Evolutionary conservation across 2,888 invertebrate genomes (phyloP), one percentile per base, ranked within the genome.

Genomic region (Crematogaster levior): DNA sequence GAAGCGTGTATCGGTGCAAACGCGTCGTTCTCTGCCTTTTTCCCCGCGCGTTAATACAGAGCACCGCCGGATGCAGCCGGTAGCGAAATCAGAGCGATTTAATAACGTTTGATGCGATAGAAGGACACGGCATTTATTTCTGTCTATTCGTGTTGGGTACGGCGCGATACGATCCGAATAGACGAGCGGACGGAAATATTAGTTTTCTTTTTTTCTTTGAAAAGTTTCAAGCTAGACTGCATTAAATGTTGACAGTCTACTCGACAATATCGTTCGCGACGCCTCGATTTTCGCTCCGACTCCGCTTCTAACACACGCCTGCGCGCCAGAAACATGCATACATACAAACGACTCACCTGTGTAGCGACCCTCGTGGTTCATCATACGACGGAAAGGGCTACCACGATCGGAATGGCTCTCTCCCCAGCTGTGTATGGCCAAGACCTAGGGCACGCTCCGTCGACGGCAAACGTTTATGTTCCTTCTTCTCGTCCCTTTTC

Each of bases 381-480:
- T 77, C 66, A 40, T n/a, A 30, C 53, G 68, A 30, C 70, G 30
- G 34, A 21, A 68, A 68, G 43, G 70, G 56, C 30, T 46, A 18
- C 27, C 21, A 18, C 12, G 53, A 24, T 37, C 60, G 65, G 30
- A 40, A 65, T 77, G 18, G 18, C 21, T 68, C 30, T 18, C 3
- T 27, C 63, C 15, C 18, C 40, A 24, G 40, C 61, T 21, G 48
- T 21, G 34, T 43, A 24, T 27, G 21, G 27, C 68, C 68, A 79
- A 70, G 77, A 77, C 70, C 70, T 79, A 58, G 70, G 70, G 43
- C 24, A 79, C 70, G 68, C 70, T 79, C 24, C 34, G 56, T 79
- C 56, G 53, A 56, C 34, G 70, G 51, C 5, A 7, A 63, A 51
- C 65, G 51, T 74, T 77, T 53, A 53, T 10, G 53, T 46, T 58